Percentiles rank a stretch among this genome's conserved stretches.
phyloP scores from a whole-genome alignment of 2,888 invertebrate species.

The Halictus quadricinctus region DNA sequence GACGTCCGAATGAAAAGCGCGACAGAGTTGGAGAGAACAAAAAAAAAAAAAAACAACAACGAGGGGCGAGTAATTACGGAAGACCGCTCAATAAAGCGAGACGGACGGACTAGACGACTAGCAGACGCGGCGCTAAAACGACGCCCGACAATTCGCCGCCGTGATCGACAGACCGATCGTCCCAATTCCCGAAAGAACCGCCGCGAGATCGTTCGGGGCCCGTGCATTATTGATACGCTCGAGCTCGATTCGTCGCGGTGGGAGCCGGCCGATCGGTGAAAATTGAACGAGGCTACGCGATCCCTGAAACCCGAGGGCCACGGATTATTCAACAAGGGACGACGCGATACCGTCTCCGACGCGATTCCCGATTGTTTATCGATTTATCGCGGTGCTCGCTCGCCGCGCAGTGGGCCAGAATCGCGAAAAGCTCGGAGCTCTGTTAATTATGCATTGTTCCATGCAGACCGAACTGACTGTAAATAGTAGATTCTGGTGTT shows the following conservation, averaged over 20 bases:
- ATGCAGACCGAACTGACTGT: not conserved
- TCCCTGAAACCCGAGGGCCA: not conserved
- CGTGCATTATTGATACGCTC: not conserved
- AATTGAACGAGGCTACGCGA: constrained; percentile 12
- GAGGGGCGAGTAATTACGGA: not conserved
- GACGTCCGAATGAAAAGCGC: not conserved
- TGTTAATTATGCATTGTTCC: not conserved
- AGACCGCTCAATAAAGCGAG: not conserved
- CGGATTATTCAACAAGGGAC: not conserved
- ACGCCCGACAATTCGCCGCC: not conserved
- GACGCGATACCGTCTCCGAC: constrained; percentile 2
- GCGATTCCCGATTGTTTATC: constrained; percentile 4
- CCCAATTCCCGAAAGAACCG: not conserved
- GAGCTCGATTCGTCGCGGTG: not conserved
- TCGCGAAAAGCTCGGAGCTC: not conserved
- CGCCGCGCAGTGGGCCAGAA: not conserved
- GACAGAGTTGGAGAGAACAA: not conserved
- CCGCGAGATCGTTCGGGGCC: not conserved
- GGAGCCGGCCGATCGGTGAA: not conserved
- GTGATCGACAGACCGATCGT: constrained; percentile 4
- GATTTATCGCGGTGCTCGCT: not conserved
- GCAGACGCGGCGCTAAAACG: not conserved
- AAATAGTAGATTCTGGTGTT: not conserved
- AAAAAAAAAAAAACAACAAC: not conserved
- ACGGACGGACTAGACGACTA: not conserved